Evolutionary conservation across 2,888 invertebrate genomes (phyloP).

Genomic region (Thumatha senex): DNA sequence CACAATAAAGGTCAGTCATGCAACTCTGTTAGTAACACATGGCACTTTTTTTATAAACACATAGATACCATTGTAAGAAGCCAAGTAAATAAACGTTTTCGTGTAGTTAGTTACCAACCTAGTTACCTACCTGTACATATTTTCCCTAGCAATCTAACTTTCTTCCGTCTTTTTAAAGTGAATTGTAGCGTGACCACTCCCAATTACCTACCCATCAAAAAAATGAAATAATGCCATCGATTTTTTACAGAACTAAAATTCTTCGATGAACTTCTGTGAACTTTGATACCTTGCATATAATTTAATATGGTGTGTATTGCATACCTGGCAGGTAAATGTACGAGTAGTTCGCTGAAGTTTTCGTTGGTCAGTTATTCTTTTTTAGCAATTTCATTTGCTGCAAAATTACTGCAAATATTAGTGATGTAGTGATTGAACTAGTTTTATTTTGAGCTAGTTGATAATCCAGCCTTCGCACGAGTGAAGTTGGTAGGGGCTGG

Average conservation of each 20-base stretch:
- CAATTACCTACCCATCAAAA: conserved; percentile 23
- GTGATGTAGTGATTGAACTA: too few species aligned
- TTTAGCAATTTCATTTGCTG: not conserved
- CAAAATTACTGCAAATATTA: not conserved
- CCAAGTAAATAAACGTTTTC: too few species aligned
- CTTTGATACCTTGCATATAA: not conserved
- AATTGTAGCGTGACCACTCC: conserved; percentile 25
- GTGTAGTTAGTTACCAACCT: too few species aligned
- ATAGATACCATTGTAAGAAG: too few species aligned
- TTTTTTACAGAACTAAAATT: conserved; percentile 5
- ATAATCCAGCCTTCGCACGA: too few species aligned
- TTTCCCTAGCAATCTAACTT: not conserved
- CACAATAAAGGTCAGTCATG: too few species aligned
- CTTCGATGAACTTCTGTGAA: not conserved
- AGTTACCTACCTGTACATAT: not conserved
- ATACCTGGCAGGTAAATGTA: not conserved
- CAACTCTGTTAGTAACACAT: too few species aligned
- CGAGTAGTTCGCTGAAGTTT: not conserved
- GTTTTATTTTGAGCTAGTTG: too few species aligned
- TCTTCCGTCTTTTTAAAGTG: conserved; percentile 16
- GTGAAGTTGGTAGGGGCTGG: too few species aligned
- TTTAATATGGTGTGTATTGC: not conserved
- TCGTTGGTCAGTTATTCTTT: not conserved
- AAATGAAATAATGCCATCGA: not conserved
- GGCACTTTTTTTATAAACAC: too few species aligned